Evolutionary conservation across 1,140 invertebrate species (phyloP), one percentile per base, ranked within the genome.

Genomic region (Cotesia chilonis): DNA sequence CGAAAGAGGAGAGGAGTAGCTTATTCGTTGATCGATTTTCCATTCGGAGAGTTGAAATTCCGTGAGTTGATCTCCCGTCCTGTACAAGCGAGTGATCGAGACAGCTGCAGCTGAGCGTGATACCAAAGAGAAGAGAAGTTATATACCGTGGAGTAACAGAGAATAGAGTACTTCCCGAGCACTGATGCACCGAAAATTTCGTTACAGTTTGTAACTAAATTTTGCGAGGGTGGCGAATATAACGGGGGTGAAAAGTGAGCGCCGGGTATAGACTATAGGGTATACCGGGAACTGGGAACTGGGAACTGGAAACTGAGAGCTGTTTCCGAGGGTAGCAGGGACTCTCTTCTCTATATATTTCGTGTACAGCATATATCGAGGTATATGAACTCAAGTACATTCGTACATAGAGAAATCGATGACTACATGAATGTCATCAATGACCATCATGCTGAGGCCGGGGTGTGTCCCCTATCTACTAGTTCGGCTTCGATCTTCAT

Each of bases 201-300:
- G 82, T 85, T 85, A 85, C 83, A 84, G 83, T 84, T 84, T 77
- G 79, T 85, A 84, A 85, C 83, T 85, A 82, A 79, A 85, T 85
- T 85, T 82, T 36, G 35, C 37, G 65, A 64, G 38, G 51, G 51
- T 61, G 17, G 37, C 5, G 41, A 47, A 47, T 47, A 47, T 47
- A 9, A 47, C 5, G 41, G 41, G 41, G 41, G 41, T 47, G 41
- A 47, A 47, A 47, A 47, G 41, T 6, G 61, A 59, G 74, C 77
- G 79, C 81, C 78, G 80, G 79, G 77, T 79, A 28, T 28, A 28
- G 28, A 28, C 2, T 28, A 28, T 28, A 28, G 28, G 28, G 28
- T 28, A 28, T 28, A 28, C 28, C 28, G 1, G 1, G 28, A 28
- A 78, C 71, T 76, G 78, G 78, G 68, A 69, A 76, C 74, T 17